Conservation (phyloP, 2,797 vertebrate genomes). For the Decapterus maruadsi region DNA sequence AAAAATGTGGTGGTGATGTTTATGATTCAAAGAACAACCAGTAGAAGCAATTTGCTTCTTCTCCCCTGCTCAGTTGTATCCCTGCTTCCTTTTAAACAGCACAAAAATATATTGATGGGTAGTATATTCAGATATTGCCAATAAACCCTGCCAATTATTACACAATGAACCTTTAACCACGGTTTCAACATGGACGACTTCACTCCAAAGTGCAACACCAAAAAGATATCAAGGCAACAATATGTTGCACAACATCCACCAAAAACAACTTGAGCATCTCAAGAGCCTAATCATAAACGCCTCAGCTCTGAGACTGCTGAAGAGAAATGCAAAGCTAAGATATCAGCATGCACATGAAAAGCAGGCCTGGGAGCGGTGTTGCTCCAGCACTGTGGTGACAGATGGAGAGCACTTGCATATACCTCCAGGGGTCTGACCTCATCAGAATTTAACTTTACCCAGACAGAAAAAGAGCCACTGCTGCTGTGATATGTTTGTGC, state of each 20-base stretch:
- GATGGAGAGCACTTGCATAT: slow-evolving; percentile 67
- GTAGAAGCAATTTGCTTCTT: not conserved
- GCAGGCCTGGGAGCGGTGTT: slow-evolving; percentile 54
- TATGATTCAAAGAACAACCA: not conserved
- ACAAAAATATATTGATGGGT: no score
- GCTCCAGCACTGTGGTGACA: slow-evolving; percentile 62
- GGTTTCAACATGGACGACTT: not conserved
- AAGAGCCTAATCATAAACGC: slow-evolving; percentile 25
- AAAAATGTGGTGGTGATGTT: not conserved
- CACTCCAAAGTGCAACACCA: not conserved
- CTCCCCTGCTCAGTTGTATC: not conserved
- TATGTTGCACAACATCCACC: slow-evolving; percentile 5
- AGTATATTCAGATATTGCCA: no score
- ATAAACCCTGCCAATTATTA: no score
- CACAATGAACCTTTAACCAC: not conserved
- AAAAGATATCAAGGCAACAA: slow-evolving; percentile 13
- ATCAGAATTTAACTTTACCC: slow-evolving; percentile 67
- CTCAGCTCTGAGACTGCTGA: slow-evolving; percentile 17
- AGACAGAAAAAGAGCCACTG: slow-evolving; percentile 53
- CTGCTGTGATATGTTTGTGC: slow-evolving; percentile 35
- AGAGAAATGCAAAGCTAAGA: slow-evolving; percentile 40
- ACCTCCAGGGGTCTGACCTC: slow-evolving; percentile 73
- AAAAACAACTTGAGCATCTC: slow-evolving; percentile 21
- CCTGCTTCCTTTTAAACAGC: not conserved
- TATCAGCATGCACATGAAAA: slow-evolving; percentile 54